These are phyloP conservation scores for Xenopus borealis DNA, from an alignment of 2,113 vertebrate species.

Conservation along the genomic window DNA sequence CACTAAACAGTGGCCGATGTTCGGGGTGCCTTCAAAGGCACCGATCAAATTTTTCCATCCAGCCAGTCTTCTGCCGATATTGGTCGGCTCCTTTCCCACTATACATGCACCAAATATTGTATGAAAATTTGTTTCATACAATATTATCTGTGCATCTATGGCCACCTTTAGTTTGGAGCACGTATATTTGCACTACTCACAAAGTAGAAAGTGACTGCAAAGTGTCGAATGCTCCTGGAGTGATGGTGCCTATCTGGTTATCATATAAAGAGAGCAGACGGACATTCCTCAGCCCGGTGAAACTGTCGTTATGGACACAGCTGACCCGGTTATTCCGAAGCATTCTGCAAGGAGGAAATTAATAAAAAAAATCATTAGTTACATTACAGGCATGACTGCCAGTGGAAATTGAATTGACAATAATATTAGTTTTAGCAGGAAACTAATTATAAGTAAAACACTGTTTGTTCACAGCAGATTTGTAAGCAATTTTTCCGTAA, in stretches of 20 bases:
- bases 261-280: constrained; percentile 93
- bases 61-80: too few relatives aligned
- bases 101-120: too few relatives aligned
- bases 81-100: too few relatives aligned
- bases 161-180: too few relatives aligned
- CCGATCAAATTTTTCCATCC: too few relatives aligned
- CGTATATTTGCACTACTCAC: constrained; percentile 58
- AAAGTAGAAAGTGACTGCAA: constrained; percentile 90
- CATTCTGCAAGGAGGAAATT: constrained; percentile 71
- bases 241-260: constrained; percentile 93
- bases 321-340: constrained; percentile 94
- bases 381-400: background rate
- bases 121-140: too few relatives aligned
- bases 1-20: too few relatives aligned
- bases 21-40: too few relatives aligned
- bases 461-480: constrained; percentile 2
- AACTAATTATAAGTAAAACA: constrained; percentile 3
- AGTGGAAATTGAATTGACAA: constrained; percentile 4
- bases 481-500: background rate
- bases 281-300: constrained; percentile 88
- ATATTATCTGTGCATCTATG: too few relatives aligned
- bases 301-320: constrained; percentile 96
- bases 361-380: constrained; percentile 12
- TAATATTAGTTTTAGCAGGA: background rate
- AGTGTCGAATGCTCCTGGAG: constrained; percentile 90